Evolutionary conservation across 2,888 invertebrate genomes (phyloP).

Genomic region (Urechis unicinctus): DNA sequence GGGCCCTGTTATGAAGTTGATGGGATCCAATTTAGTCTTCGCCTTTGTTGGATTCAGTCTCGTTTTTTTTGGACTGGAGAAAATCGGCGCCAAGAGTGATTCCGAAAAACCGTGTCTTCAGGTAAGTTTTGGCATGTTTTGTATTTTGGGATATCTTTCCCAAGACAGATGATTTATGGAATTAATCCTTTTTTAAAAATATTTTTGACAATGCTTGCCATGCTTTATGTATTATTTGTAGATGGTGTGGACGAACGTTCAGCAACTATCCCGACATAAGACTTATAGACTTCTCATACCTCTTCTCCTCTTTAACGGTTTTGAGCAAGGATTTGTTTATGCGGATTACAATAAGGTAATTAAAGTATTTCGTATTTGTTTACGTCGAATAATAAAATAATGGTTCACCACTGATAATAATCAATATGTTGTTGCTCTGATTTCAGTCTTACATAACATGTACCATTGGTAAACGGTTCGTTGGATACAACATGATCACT

Average conservation of each 20-base stretch:
- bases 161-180: no score
- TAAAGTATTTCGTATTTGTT: neutral
- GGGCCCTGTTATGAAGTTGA: conserved; percentile 30
- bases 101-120: conserved; percentile 37
- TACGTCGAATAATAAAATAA: no score
- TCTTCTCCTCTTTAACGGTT: conserved; percentile 43
- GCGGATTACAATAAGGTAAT: conserved; percentile 46
- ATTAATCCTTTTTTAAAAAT: no score
- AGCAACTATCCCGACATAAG: conserved; percentile 34
- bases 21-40: conserved; percentile 43
- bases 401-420: no score
- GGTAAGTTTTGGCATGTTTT: conserved; percentile 21
- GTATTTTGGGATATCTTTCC: no score
- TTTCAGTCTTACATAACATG: conserved; percentile 47
- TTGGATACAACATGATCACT: conserved; percentile 48
- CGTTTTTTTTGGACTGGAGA: conserved; percentile 39
- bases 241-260: conserved; percentile 37
- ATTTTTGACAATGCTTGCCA: no score
- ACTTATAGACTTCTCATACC: conserved; percentile 43
- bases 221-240: no score
- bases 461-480: conserved; percentile 40
- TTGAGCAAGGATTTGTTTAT: conserved; percentile 47
- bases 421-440: neutral
- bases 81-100: conserved; percentile 39
- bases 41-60: conserved; percentile 42